A percentile compares a stretch with the other conserved stretches of the same genome.
phyloP scores from a whole-genome alignment of 2,888 invertebrate species.

The Dryomyza anilis region DNA sequence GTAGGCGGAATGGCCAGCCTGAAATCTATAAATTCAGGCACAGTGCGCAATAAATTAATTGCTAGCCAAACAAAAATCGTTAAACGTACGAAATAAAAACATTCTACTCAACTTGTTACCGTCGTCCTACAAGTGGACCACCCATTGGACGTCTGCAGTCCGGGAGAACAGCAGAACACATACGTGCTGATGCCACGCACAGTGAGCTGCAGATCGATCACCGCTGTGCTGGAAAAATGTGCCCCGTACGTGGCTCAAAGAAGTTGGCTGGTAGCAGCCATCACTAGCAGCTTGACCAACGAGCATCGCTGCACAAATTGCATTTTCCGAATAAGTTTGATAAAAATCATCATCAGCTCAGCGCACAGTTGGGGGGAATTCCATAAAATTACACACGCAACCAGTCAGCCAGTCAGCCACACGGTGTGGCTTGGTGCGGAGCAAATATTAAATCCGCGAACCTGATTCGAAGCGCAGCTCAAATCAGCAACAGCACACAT shows the following conservation, averaged over 20 bases:
- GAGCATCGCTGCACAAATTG: conserved; percentile 44
- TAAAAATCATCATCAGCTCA: conserved; percentile 53
- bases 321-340: conserved; percentile 54
- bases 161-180: conserved; percentile 41
- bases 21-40: conserved; percentile 14
- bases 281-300: not conserved
- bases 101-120: not conserved
- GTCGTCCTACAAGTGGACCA: not conserved
- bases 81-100: not conserved
- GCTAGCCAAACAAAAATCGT: not conserved
- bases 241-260: conserved; percentile 8
- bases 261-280: not conserved
- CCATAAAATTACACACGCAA: conserved; percentile 31
- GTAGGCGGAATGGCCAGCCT: not conserved
- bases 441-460: not conserved
- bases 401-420: not conserved
- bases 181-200: conserved; percentile 48
- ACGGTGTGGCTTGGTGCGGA: not conserved
- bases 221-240: conserved; percentile 26
- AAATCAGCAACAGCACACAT: no score
- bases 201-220: conserved; percentile 49
- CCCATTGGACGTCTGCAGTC: not conserved
- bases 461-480: not conserved
- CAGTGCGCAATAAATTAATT: conserved; percentile 8
- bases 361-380: conserved; percentile 51